These are phyloP conservation scores for Aurelia sp. DNA, from an alignment of 30 jellyfish, hydroid and myxozoan genomes.

Conservation along the genomic window DNA sequence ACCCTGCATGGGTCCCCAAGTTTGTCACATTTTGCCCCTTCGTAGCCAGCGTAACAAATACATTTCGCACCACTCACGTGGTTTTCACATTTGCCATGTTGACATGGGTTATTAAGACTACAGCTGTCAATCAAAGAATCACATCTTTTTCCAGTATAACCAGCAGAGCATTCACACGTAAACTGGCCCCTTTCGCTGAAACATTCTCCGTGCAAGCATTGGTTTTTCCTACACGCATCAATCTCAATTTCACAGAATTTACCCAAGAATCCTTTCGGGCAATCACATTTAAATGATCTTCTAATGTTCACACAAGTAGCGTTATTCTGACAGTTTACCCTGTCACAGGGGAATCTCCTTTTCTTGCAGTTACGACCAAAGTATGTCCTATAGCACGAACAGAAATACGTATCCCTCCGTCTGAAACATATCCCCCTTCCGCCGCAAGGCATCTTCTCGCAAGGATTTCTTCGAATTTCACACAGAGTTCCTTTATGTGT, in stretches of 20 bases:
- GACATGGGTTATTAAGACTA: slow-evolving; percentile 59
- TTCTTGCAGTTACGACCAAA: slow-evolving; percentile 54
- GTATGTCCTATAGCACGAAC: slow-evolving; percentile 61
- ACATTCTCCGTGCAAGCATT: slow-evolving; percentile 70
- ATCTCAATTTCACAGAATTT: slow-evolving; percentile 50
- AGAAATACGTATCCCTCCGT: slow-evolving; percentile 34
- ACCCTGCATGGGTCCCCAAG: slow-evolving; percentile 51
- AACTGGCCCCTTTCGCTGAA: slow-evolving; percentile 46
- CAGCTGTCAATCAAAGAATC: slow-evolving; percentile 55
- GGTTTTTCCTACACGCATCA: slow-evolving; percentile 69
- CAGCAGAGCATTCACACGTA: slow-evolving; percentile 59
- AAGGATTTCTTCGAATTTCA: slow-evolving; percentile 58
- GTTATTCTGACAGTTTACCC: slow-evolving; percentile 45
- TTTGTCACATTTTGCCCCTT: slow-evolving; percentile 59
- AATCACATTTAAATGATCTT: slow-evolving; percentile 46
- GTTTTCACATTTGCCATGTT: slow-evolving; percentile 60
- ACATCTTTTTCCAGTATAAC: slow-evolving; percentile 65
- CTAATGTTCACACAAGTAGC: slow-evolving; percentile 54
- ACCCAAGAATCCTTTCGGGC: slow-evolving; percentile 60
- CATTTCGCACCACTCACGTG: slow-evolving; percentile 40
- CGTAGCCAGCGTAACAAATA: slow-evolving; percentile 57
- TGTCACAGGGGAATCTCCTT: slow-evolving; percentile 52
- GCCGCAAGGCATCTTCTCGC: slow-evolving; percentile 73
- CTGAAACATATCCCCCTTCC: slow-evolving; percentile 72
- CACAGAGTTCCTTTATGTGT: slow-evolving; percentile 56